Evolutionary conservation across 2,888 invertebrate species (phyloP).

Genomic region (Drosophila falleni): DNA sequence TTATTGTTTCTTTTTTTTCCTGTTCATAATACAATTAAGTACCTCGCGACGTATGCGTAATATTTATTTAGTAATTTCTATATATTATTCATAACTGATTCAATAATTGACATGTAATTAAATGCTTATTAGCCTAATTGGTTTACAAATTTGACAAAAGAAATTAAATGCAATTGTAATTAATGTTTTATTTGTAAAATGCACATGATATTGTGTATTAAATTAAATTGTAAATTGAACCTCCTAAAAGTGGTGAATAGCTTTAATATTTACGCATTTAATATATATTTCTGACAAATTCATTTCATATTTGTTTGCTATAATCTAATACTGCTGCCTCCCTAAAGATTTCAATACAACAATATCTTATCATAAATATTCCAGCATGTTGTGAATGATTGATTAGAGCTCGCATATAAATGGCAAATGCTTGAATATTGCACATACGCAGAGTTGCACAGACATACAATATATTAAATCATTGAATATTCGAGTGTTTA

Average conservation of each 20-base stretch:
- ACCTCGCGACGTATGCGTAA: constrained; percentile 26
- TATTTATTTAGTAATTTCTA: constrained; percentile 44
- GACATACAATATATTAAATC: constrained; percentile 21
- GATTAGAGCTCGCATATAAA: constrained; percentile 14
- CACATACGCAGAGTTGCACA: constrained; percentile 33
- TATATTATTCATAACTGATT: constrained; percentile 62
- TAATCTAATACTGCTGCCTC: not conserved
- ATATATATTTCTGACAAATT: not conserved
- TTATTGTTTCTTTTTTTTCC: constrained; percentile 1
- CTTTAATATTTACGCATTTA: constrained; percentile 1
- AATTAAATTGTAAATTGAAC: not conserved
- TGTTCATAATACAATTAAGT: constrained; percentile 12
- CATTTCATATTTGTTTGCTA: not conserved
- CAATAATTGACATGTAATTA: constrained; percentile 66
- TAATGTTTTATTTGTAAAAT: constrained; percentile 20
- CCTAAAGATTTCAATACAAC: not conserved
- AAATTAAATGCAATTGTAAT: constrained; percentile 50
- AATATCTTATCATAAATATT: constrained; percentile 8
- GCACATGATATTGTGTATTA: constrained; percentile 11
- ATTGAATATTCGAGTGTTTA: constrained; percentile 26
- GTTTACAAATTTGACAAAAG: constrained; percentile 57
- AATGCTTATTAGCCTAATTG: constrained; percentile 71
- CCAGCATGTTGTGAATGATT: constrained; percentile 19
- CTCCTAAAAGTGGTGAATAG: not conserved
- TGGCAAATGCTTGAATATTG: constrained; percentile 15